Evolutionary conservation across 2,797 vertebrate species (phyloP).

Genomic region (Rhincodon typus): DNA sequence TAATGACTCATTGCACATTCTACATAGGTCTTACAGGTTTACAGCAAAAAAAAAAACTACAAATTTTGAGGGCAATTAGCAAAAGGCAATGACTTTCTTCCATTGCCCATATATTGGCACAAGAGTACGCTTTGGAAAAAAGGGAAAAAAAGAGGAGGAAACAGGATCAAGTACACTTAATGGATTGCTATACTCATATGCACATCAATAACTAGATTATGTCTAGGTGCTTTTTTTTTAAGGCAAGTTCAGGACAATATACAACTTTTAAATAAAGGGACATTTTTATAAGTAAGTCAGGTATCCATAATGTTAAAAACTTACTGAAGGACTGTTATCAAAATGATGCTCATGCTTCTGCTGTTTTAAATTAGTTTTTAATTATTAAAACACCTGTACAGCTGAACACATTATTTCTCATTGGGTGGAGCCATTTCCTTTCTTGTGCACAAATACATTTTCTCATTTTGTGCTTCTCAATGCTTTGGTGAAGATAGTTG

Average conservation of each 20-base stretch:
- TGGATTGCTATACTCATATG: background rate
- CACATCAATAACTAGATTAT: background rate
- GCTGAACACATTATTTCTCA: background rate
- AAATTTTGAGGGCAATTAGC: background rate
- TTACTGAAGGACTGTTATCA: background rate
- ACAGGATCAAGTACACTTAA: background rate
- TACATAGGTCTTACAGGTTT: background rate
- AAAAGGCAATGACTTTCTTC: background rate
- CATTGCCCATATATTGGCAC: background rate
- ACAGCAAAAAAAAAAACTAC: background rate
- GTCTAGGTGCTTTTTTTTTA: background rate
- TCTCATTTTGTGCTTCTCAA: background rate
- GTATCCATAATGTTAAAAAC: background rate
- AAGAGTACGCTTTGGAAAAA: background rate
- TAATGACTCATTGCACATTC: background rate
- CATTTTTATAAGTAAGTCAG: background rate
- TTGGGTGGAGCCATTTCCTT: background rate
- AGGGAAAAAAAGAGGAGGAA: background rate
- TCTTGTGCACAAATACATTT: background rate
- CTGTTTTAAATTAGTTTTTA: background rate
- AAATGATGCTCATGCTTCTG: background rate
- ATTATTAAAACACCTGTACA: background rate
- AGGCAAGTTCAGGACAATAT: background rate
- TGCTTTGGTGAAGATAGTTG: background rate
- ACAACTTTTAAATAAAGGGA: background rate